Conservation (phyloP, 2,113 vertebrate species). For the Onychostoma macrolepis region DNA sequence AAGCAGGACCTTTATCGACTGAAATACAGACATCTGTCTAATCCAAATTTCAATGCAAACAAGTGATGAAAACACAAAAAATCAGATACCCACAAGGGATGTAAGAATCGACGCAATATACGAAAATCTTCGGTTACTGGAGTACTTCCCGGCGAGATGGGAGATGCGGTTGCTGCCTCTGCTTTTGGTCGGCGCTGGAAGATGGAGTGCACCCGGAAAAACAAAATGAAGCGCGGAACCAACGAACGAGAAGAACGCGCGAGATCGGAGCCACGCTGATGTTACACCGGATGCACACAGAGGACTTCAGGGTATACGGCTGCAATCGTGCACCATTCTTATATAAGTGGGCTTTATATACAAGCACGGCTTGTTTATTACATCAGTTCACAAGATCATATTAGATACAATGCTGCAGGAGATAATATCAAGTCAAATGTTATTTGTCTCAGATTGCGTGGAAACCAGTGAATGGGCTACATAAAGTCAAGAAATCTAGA, state of each 20-base stretch:
- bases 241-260: background rate
- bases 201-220: conserved; percentile 59
- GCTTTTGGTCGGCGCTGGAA: conserved; percentile 44
- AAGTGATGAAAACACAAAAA: background rate
- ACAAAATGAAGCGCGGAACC: conserved; percentile 50
- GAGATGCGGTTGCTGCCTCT: conserved; percentile 44
- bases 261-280: conserved; percentile 20
- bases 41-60: background rate
- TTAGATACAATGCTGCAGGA: background rate
- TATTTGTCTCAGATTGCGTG: background rate
- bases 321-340: background rate
- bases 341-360: background rate
- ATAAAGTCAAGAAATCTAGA: too few relatives aligned
- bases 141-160: conserved; percentile 29
- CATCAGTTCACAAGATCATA: background rate
- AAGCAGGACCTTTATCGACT: background rate
- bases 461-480: background rate
- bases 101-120: background rate
- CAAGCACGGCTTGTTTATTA: too few relatives aligned
- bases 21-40: background rate
- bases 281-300: conserved; percentile 41
- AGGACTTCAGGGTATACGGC: too few relatives aligned
- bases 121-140: background rate
- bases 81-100: background rate
- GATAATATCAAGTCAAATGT: background rate